These are phyloP conservation scores for Chunga burmeisteri DNA, from an alignment of 2,113 vertebrate genomes.

Conservation along the genomic window DNA sequence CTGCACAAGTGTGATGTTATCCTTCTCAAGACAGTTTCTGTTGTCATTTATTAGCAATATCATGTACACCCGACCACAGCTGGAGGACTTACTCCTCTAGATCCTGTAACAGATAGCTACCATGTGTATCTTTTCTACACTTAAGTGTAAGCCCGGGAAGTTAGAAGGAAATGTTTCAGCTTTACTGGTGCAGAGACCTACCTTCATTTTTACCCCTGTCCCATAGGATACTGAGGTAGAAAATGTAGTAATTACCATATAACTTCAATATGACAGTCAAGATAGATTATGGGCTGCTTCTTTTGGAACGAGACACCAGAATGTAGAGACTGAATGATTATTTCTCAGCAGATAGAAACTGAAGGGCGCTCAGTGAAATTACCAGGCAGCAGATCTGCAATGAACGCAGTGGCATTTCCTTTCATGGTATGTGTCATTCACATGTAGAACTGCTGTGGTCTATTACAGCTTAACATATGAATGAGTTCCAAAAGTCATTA, in stretches of 20 bases:
- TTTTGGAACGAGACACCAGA: not conserved
- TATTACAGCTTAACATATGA: not conserved
- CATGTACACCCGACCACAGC: not conserved
- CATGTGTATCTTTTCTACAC: not conserved
- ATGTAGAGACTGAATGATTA: not conserved
- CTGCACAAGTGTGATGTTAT: accelerated
- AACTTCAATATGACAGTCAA: not conserved
- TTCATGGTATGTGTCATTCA: accelerated
- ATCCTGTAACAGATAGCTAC: not conserved
- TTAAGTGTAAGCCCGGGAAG: not conserved
- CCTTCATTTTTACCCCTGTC: not conserved
- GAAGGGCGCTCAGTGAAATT: not conserved
- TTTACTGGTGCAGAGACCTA: not conserved
- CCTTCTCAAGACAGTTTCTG: not conserved
- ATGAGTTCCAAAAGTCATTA: not conserved
- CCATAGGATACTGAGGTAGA: not conserved
- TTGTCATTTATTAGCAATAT: not conserved
- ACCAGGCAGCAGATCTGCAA: not conserved
- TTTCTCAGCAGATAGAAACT: not conserved
- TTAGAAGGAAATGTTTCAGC: not conserved
- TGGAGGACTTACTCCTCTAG: not conserved
- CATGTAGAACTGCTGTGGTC: not conserved
- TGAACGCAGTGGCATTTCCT: not conserved
- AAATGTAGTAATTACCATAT: not conserved
- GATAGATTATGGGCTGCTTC: not conserved